A percentile compares a stretch with the other conserved stretches of the same genome.
Conservation (phyloP, 2,797 vertebrate genomes). For the Scomberomorus guttatus region DNA sequence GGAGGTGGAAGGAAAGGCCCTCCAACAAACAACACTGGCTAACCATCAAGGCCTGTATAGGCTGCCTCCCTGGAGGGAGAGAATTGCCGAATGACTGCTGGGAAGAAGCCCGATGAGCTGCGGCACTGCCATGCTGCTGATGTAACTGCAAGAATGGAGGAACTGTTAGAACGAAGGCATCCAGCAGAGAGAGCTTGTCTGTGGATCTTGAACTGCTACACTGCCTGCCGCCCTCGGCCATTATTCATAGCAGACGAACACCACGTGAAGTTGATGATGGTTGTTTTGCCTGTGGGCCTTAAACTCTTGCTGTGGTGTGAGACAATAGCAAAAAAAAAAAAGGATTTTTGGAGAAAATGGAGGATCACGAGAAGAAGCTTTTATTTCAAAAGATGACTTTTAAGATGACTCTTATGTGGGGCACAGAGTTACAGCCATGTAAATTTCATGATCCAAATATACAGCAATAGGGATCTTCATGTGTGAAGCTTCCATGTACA, state of each 20-base stretch:
- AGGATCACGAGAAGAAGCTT: constrained; percentile 39
- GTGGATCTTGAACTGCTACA: constrained; percentile 69
- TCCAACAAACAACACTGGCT: constrained; percentile 71
- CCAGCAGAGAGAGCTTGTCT: constrained; percentile 75
- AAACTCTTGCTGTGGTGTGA: constrained; percentile 60
- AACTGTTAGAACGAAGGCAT: constrained; percentile 60
- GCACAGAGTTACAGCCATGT: constrained; percentile 5
- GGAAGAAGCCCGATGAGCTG: constrained; percentile 71
- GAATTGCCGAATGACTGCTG: constrained; percentile 72
- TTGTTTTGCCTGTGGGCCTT: constrained; percentile 77
- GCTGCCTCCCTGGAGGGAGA: constrained; percentile 67
- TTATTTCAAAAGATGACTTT: constrained; percentile 57
- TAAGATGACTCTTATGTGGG: not conserved
- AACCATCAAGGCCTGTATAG: constrained; percentile 67
- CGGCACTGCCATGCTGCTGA: constrained; percentile 63
- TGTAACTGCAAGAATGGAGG: constrained; percentile 65
- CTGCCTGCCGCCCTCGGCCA: constrained; percentile 67
- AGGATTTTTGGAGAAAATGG: constrained; percentile 57
- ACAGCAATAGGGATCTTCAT: constrained; percentile 6
- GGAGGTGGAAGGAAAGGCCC: constrained; percentile 51
- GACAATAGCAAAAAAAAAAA: constrained; percentile 60
- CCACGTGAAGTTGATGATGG: constrained; percentile 78
- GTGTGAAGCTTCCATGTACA: constrained; percentile 4
- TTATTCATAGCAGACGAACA: constrained; percentile 75
- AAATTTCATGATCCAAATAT: constrained; percentile 1